These are phyloP conservation scores for Pandemis heparana DNA, from an alignment of 2,888 invertebrate genomes.

Conservation along the genomic window DNA sequence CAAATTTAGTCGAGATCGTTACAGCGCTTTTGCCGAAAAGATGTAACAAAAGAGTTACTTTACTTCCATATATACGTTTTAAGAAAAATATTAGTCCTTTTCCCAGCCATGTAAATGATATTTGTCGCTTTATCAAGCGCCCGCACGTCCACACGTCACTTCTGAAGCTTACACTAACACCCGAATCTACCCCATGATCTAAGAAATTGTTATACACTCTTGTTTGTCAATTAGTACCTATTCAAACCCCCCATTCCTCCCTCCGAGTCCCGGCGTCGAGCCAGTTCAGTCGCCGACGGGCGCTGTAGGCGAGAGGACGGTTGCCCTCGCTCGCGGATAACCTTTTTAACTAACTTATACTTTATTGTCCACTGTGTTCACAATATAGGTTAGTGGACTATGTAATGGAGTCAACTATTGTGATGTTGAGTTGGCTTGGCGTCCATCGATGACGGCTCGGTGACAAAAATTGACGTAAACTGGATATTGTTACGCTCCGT, in stretches of 20 bases:
- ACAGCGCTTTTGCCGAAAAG: no score
- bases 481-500: background rate
- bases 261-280: constrained; percentile 11
- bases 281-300: constrained; percentile 54
- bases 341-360: background rate
- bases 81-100: background rate
- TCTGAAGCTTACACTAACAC: background rate
- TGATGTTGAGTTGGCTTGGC: background rate
- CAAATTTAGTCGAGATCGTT: no score
- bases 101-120: background rate
- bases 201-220: background rate
- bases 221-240: constrained; percentile 34
- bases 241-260: constrained; percentile 4
- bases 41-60: no score
- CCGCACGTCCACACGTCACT: background rate
- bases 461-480: background rate
- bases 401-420: background rate
- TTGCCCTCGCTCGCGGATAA: constrained; percentile 42
- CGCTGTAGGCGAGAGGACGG: constrained; percentile 54
- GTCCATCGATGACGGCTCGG: background rate
- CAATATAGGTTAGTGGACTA: background rate
- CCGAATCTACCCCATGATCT: background rate
- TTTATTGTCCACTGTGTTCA: constrained; percentile 14
- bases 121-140: background rate
- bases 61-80: background rate